These are phyloP conservation scores for Plusia festucae DNA, from an alignment of 2,888 invertebrate genomes.

Conservation along the genomic window DNA sequence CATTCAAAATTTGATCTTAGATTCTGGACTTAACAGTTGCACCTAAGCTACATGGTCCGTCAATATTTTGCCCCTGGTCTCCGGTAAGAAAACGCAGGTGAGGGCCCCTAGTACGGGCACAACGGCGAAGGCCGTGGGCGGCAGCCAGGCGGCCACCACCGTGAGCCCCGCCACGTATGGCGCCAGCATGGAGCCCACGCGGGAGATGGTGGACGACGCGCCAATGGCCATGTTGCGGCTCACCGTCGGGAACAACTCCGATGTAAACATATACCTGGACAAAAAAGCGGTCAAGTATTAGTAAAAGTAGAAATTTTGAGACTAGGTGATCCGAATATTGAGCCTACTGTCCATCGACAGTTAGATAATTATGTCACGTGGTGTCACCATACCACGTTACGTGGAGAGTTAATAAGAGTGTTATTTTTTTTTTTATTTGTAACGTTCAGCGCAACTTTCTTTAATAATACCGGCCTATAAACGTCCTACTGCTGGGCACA, in stretches of 20 bases:
- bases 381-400: too few relatives aligned
- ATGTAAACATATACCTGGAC: constrained; percentile 75
- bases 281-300: neutral
- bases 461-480: too few relatives aligned
- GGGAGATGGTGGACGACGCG: constrained; percentile 88
- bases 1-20: neutral
- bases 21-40: neutral
- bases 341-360: too few relatives aligned
- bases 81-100: constrained; percentile 60
- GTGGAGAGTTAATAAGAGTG: too few relatives aligned
- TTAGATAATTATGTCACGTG: too few relatives aligned
- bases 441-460: too few relatives aligned
- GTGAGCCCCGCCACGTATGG: constrained; percentile 85
- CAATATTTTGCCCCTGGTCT: constrained; percentile 63
- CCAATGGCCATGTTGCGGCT: constrained; percentile 89
- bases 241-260: constrained; percentile 90
- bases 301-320: too few relatives aligned
- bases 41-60: constrained; percentile 52
- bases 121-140: constrained; percentile 62
- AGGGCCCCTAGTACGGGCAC: constrained; percentile 60
- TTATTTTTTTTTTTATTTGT: too few relatives aligned
- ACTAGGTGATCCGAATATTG: too few relatives aligned
- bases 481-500: too few relatives aligned
- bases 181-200: constrained; percentile 89
- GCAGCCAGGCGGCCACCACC: constrained; percentile 56